Percentiles rank a stretch among this genome's conserved stretches.
Evolutionary conservation across 2,113 vertebrate species (phyloP).

Genomic region (Dipodomys stephensi): DNA sequence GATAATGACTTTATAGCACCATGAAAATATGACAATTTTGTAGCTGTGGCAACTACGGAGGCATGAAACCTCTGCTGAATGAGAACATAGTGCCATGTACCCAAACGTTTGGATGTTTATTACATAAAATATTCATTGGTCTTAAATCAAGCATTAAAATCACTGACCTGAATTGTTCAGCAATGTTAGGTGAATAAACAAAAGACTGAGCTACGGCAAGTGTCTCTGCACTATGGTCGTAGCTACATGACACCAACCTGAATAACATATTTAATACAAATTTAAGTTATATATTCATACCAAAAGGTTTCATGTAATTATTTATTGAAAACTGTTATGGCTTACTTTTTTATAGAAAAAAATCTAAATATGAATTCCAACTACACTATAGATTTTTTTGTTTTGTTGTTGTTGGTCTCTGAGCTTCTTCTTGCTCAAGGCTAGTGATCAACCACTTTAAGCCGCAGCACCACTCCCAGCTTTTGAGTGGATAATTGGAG

Average conservation of each 20-base stretch:
- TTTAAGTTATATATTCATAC: neutral
- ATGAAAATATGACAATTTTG: neutral
- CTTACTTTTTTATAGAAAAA: slow-evolving; percentile 30
- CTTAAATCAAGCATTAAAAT: slow-evolving; percentile 21
- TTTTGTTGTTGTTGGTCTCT: too few relatives aligned
- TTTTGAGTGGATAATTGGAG: too few relatives aligned
- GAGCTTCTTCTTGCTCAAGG: too few relatives aligned
- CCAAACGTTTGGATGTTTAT: slow-evolving; percentile 34
- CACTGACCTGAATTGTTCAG: slow-evolving; percentile 5
- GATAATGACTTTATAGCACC: neutral
- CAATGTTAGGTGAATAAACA: neutral
- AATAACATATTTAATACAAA: neutral
- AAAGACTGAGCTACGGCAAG: neutral
- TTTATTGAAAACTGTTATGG: slow-evolving; percentile 2
- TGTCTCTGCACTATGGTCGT: neutral
- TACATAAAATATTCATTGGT: neutral
- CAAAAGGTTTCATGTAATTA: neutral
- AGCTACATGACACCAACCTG: neutral
- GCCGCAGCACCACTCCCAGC: too few relatives aligned
- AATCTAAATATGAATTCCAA: neutral
- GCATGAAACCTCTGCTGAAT: neutral
- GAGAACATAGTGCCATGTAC: neutral
- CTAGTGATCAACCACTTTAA: too few relatives aligned
- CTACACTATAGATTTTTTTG: neutral
- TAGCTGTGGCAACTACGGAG: neutral